Evolutionary conservation across 1,140 invertebrate species (phyloP).

Genomic region (Chironomus striatipennis): DNA sequence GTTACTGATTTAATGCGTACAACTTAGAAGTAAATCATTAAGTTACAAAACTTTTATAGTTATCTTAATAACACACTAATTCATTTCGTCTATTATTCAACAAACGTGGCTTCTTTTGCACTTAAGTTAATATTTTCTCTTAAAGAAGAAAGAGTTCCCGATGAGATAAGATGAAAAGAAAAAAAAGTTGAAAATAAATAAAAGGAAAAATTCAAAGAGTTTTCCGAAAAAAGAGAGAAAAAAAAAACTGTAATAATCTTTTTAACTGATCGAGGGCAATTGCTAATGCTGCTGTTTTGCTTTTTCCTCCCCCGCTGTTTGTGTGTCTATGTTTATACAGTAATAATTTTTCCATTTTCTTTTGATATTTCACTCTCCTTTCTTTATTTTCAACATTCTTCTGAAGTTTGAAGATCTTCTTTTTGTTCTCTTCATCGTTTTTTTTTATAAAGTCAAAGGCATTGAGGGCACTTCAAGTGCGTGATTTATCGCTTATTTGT

Average conservation of each 20-base stretch:
- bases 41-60: too few relatives aligned
- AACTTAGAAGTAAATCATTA: too few relatives aligned
- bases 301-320: background rate
- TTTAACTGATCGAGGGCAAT: slow-evolving; percentile 6
- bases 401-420: background rate
- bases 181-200: background rate
- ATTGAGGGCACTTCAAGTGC: background rate
- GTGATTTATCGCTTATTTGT: slow-evolving; percentile 23
- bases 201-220: background rate
- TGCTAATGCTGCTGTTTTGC: background rate
- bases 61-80: too few relatives aligned
- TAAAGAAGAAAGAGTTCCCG: too few relatives aligned
- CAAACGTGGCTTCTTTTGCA: background rate
- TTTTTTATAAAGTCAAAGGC: background rate
- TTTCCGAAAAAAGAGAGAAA: background rate
- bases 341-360: slow-evolving; percentile 11
- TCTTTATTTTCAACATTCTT: background rate
- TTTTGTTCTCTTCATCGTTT: too few relatives aligned
- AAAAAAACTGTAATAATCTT: background rate
- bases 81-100: too few relatives aligned
- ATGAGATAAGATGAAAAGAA: background rate
- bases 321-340: slow-evolving; percentile 7
- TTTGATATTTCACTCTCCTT: background rate
- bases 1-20: too few relatives aligned
- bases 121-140: too few relatives aligned